Conservation (phyloP, 1,140 invertebrate species). For the Melipona quadrifasciata region DNA sequence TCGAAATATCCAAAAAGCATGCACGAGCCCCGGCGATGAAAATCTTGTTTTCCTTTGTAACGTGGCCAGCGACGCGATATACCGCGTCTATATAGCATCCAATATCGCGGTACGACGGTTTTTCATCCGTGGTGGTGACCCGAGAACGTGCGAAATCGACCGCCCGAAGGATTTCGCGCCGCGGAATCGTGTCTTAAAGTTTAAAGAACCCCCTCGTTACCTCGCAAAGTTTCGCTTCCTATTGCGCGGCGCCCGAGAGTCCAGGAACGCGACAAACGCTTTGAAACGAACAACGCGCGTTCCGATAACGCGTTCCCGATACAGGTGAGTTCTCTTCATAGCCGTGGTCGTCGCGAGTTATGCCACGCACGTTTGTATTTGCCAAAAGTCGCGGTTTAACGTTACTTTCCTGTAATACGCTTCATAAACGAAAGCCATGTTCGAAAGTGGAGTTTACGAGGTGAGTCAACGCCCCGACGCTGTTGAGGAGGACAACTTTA, state of each 20-base stretch:
- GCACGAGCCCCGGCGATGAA: too few species aligned
- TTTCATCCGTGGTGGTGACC: slow-evolving; percentile 2
- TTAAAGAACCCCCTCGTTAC: slow-evolving; percentile 16
- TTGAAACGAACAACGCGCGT: slow-evolving; percentile 52
- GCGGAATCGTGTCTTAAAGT: slow-evolving; percentile 16
- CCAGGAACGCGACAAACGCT: slow-evolving; percentile 5
- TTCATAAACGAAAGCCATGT: not conserved
- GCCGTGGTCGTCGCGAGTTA: too few species aligned
- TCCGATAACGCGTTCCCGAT: slow-evolving; percentile 53
- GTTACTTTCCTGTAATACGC: slow-evolving; percentile 6
- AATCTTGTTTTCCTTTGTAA: not conserved
- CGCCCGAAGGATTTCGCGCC: not conserved
- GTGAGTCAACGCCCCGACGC: not conserved
- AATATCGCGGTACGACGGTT: not conserved
- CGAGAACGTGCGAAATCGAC: slow-evolving; percentile 1
- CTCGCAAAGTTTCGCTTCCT: slow-evolving; percentile 6
- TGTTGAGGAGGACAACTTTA: not conserved
- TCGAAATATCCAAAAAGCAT: not conserved
- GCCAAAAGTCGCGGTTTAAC: slow-evolving; percentile 20
- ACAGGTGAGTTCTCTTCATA: not conserved
- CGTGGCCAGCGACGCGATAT: not conserved
- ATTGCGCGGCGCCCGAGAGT: not conserved
- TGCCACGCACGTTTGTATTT: not conserved
- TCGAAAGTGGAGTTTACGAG: not conserved
- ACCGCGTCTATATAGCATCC: not conserved